Base-by-base conservation (phyloP, 2,113 vertebrate genomes). In the Limanda limanda region DNA sequence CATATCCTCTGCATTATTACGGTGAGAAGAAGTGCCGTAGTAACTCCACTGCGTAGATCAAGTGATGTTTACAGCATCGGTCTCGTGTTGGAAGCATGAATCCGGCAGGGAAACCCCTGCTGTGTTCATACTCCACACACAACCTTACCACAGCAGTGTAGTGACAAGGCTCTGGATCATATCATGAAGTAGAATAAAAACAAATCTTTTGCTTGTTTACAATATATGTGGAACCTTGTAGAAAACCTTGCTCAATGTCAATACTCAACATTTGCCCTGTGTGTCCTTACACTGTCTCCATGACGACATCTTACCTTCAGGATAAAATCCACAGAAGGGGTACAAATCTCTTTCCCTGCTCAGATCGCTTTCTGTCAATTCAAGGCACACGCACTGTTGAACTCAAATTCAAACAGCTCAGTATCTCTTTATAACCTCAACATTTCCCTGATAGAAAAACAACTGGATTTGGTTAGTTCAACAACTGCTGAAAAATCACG, bases 341-440 rank as follows among this genome's bases (percentile, higher is more conserved):
- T 70, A 72, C 72, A 72, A 68, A 63, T 55, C 24, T 84, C 79
- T 88, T 27, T 79, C 62, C 61, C 74, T 79, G 57, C 48, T 77
- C 78, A 59, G 59, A 67, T 70, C 60, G 71, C 48, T 86, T 56
- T 66, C 79, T 86, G 82, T 78, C 73, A 88, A 79, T 81, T 82
- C 67, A 76, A 48, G 77, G 79, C 47, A 74, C 71, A 86, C 20
- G 85, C 25, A 83, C 66, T 21, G 56, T 23, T 40, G 52, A 79
- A 23, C 76, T 65, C 71, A 42, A 20, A 57, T 83, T 71, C 18
- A 56, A 74, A 71, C 42, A 12, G 13, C 20, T 70, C 24, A 56
- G 55, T 67, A 56, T 21, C 45, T 52, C 23, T 67, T 3, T 71
- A 55, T 66, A 63, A 58, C 78, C 67, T 86, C 56, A 84, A 68